These are phyloP conservation scores for Scaptomyza flava DNA, from an alignment of 2,888 invertebrate species.

Conservation along the genomic window DNA sequence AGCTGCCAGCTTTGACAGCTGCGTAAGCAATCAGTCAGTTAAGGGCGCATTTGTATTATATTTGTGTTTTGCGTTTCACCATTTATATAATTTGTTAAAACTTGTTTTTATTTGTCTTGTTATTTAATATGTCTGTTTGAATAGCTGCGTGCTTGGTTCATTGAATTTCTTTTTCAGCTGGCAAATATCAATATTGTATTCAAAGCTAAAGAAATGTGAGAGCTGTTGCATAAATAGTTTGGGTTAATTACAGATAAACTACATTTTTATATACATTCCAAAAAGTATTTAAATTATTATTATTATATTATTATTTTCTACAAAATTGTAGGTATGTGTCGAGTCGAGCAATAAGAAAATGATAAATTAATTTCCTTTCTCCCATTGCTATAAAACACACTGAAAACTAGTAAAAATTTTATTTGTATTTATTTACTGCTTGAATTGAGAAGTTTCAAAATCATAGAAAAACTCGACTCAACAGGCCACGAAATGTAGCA, in stretches of 20 bases:
- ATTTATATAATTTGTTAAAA: constrained; percentile 48
- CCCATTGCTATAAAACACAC: not conserved
- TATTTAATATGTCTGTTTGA: constrained; percentile 20
- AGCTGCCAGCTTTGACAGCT: constrained; percentile 40
- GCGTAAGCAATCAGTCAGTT: constrained; percentile 23
- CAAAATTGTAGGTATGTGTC: too few relatives aligned
- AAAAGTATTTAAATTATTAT: too few relatives aligned
- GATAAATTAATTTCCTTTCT: not conserved
- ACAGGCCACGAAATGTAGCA: constrained; percentile 10
- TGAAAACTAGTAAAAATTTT: not conserved
- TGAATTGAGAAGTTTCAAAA: not conserved
- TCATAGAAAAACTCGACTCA: not conserved
- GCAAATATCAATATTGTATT: not conserved
- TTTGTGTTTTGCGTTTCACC: constrained; percentile 26
- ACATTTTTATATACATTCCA: too few relatives aligned
- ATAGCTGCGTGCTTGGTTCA: constrained; percentile 8
- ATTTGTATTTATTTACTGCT: not conserved
- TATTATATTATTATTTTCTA: too few relatives aligned
- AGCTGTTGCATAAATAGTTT: not conserved
- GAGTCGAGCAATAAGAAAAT: too few relatives aligned
- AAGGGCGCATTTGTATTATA: constrained; percentile 22
- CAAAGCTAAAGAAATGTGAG: not conserved
- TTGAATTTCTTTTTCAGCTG: not conserved
- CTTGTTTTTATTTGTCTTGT: constrained; percentile 25
- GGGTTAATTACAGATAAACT: not conserved